Evolutionary conservation across 2,113 vertebrate genomes (phyloP), one percentile per base, ranked within the genome.

Genomic region (Xyrauchen texanus): DNA sequence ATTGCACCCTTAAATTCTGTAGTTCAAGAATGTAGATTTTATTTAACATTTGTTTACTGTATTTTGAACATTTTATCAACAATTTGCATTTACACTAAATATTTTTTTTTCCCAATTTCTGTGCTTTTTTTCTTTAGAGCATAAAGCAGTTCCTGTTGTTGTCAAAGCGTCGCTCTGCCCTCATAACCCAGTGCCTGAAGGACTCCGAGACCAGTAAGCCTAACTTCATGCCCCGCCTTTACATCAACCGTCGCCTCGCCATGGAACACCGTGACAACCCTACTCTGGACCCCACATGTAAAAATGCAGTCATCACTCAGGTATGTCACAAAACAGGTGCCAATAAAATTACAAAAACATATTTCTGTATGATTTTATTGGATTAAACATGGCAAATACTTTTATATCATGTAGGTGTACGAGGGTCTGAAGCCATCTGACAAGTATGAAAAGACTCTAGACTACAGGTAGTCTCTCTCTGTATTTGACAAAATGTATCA

Each of bases 261-360:
- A 98, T 99, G 98, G 98, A 99, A 85, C 98, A 99, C 89, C 89
- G 95, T 0, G 96, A 98, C 90, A 98, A 97, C 86, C 95, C 97
- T 4, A 92, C 93, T 21, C 87, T 95, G 83, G 97, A 99, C 82
- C 87, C 93, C 78, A 93, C 88, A 85, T 98, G 95, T 90, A 98
- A 96, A 91, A 98, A 96, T 0, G 93, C 96, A 0, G 95, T 99
- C 80, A 97, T 99, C 75, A 96, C 91, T 70, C 98, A 99, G 97
- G 98, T 97, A 88, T 55, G 5, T 49, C 13, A 67, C 52, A 68
- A 13, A 45, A 46, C 34, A 15, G 46, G 42, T 34, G 21, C 3
- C 21, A 34, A 34, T 34, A 1, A 34, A 34, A 3, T 34, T 34
- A 34, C 21, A 34, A 34, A 34, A 34, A 34, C 21, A 34, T 34